A percentile compares a stretch with the other conserved stretches of the same genome.
Conservation (phyloP, 2,113 vertebrate genomes). For the Pimephales promelas region DNA sequence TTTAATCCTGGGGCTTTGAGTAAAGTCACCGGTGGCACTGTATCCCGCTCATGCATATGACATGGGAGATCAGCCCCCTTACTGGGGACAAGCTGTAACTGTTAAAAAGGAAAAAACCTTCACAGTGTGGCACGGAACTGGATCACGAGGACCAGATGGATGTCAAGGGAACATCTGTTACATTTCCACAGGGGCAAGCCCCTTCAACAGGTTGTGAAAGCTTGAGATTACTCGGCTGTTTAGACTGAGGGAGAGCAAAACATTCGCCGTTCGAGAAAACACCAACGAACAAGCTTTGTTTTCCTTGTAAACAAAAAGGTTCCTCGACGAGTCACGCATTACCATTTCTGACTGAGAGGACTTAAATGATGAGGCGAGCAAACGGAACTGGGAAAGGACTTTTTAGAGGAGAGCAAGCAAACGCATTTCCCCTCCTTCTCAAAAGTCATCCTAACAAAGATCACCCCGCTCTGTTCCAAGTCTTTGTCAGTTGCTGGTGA, state of each 20-base stretch:
- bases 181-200: conserved; percentile 65
- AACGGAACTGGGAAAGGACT: conserved; percentile 53
- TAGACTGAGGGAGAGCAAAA: conserved; percentile 54
- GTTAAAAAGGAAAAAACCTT: conserved; percentile 28
- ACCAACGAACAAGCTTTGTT: conserved; percentile 64
- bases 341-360: conserved; percentile 65
- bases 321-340: conserved; percentile 66
- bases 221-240: conserved; percentile 46
- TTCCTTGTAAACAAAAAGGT: conserved; percentile 73
- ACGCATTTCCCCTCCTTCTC: conserved; percentile 39
- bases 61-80: conserved; percentile 35
- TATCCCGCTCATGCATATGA: conserved; percentile 5
- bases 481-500: conserved; percentile 48
- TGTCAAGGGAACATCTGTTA: conserved; percentile 77
- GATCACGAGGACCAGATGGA: conserved; percentile 68
- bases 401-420: conserved; percentile 45
- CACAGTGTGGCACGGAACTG: conserved; percentile 21
- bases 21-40: conserved; percentile 39
- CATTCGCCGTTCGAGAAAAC: conserved; percentile 74
- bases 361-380: conserved; percentile 41
- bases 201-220: conserved; percentile 69
- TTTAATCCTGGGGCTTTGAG: conserved; percentile 43
- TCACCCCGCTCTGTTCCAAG: conserved; percentile 30
- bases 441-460: conserved; percentile 44
- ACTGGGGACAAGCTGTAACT: conserved; percentile 47